Evolutionary conservation across 2,888 invertebrate genomes (phyloP).

Genomic region (Heliothis peltigera): DNA sequence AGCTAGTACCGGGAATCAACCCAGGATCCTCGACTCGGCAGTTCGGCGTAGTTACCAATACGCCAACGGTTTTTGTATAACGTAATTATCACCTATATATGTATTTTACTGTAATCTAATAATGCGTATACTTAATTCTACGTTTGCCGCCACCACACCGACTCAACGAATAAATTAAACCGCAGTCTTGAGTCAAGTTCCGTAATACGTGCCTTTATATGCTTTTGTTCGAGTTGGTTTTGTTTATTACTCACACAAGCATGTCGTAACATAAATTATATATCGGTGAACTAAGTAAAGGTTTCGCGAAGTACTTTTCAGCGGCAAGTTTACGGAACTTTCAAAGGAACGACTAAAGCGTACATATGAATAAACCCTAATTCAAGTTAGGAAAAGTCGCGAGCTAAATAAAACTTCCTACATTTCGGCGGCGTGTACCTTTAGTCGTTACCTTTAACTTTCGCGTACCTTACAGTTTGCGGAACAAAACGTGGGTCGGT

Average conservation of each 20-base stretch:
- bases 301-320: slow-evolving; percentile 19
- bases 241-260: slow-evolving; percentile 11
- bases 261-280: slow-evolving; percentile 13
- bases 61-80: too few relatives aligned
- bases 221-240: slow-evolving; percentile 13
- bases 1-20: too few relatives aligned
- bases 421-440: slow-evolving; percentile 37
- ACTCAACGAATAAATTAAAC: slow-evolving; percentile 6
- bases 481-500: slow-evolving; percentile 28
- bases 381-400: slow-evolving; percentile 55
- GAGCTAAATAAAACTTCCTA: slow-evolving; percentile 37
- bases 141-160: background rate
- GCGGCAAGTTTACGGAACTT: slow-evolving; percentile 46
- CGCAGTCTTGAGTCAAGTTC: background rate
- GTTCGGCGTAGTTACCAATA: too few relatives aligned
- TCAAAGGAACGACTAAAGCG: slow-evolving; percentile 39
- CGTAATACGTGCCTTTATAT: background rate
- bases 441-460: too few relatives aligned
- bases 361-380: slow-evolving; percentile 52
- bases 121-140: background rate
- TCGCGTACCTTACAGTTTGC: slow-evolving; percentile 23
- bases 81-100: too few relatives aligned
- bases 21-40: too few relatives aligned
- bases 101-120: too few relatives aligned
- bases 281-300: slow-evolving; percentile 21